These are phyloP conservation scores for Drosophila koepferae DNA, from an alignment of 2,888 invertebrate genomes.

Conservation along the genomic window DNA sequence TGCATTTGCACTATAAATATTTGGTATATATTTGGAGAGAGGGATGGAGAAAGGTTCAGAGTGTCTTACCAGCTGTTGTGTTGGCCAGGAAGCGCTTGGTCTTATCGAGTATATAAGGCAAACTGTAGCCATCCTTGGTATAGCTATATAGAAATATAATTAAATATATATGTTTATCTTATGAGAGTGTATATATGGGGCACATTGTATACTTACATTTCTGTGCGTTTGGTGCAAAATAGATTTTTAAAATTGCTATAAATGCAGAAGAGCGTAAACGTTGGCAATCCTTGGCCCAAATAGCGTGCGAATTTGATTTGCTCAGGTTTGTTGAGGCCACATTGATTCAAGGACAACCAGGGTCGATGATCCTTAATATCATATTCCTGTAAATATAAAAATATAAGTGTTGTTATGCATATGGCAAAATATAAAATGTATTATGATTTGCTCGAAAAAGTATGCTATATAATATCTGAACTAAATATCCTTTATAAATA, in stretches of 20 bases:
- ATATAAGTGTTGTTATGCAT: neutral
- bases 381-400: slow-evolving; percentile 77
- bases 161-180: too few species aligned
- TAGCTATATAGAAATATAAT: slow-evolving; percentile 59
- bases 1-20: slow-evolving; percentile 71
- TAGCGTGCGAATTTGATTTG: slow-evolving; percentile 85
- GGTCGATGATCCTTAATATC: slow-evolving; percentile 85
- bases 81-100: slow-evolving; percentile 85
- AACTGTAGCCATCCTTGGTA: slow-evolving; percentile 85
- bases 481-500: neutral
- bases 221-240: slow-evolving; percentile 85
- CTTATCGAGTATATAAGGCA: slow-evolving; percentile 85
- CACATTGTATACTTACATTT: slow-evolving; percentile 79
- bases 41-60: neutral
- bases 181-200: neutral
- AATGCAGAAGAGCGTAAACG: slow-evolving; percentile 85
- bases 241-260: slow-evolving; percentile 85
- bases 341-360: slow-evolving; percentile 84
- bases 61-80: slow-evolving; percentile 84
- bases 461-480: neutral
- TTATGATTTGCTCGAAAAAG: neutral
- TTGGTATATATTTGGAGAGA: neutral
- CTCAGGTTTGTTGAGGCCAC: slow-evolving; percentile 85
- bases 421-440: neutral
- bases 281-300: slow-evolving; percentile 85